Evolutionary conservation across 2,888 invertebrate species (phyloP), one percentile per base, ranked within the genome.

Genomic region (Lymantria dispar): DNA sequence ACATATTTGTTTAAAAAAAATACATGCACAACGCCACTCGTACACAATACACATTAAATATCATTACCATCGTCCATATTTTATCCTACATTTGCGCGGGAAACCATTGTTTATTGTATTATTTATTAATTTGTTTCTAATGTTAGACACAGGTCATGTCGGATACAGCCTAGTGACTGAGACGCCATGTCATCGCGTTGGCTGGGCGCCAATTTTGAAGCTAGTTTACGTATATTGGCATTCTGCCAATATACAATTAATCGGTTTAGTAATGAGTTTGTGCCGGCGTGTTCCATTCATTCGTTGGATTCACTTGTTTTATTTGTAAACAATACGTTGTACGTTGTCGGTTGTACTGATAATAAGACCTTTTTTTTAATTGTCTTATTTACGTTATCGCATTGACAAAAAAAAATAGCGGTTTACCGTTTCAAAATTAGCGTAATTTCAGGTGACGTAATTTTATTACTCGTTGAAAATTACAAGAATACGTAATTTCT

Each of bases 291-390:
- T 55, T 65, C 70, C 79, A 80, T 78, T 80, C 80, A 78, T 62
- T 58, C 60, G 71, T 41, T 58, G 64, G 83, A 82, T 83, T 80
- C 60, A 42, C 58, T 64, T 70, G 78, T 80, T 84, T 85, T 82
- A 85, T 86, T 84, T 85, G 87, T 89, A 89, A 89, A 88, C 87
- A 88, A 78, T 61, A 60, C 47, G 61, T 48, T 72, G 76, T 74
- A 72, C 66, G 68, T 74, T 80, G 82, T 78, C 78, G 60, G 51
- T 54, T 44, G 51, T 60, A 50, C 50, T 68, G 72, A 69, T 64
- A 62, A 52, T 33, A 38, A 3, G 12, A 12, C 13, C 8, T 37
- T 3, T 37, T 8, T 38, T 38, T 7, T 13, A 11, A 38, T 38
- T 38, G 38, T 38, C 2, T 22, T 22, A 2, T 22, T 5, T 22